Base-by-base conservation (phyloP, 1,140 invertebrate species). In the Diorhabda carinulata region DNA sequence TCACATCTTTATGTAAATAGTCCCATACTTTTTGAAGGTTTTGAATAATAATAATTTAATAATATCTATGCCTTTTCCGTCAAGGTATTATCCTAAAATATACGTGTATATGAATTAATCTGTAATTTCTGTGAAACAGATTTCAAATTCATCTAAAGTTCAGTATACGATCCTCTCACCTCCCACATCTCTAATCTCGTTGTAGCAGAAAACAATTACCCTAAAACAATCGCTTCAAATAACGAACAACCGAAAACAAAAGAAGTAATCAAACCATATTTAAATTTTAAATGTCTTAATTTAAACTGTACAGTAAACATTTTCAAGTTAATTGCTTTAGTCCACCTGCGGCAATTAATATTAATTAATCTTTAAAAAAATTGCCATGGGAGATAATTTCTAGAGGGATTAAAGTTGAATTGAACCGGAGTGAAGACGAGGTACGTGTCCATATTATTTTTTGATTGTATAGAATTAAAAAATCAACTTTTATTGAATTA, bases 201-300 rank as follows among this genome's bases (percentile, higher is more conserved):
- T 8, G 6, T n/a, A 52, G 47, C 47, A 52, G 47, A 52, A 52
- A 52, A 52, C 47, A 64, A 64, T 25, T 52, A 64, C 43, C 40
- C 62, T 52, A 43, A 43, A 64, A 47, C 47, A 68, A 72, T 59
- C 73, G 72, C 66, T 64, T 70, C 72, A 72, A 74, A 74, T 74
- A 74, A 74, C 65, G 68, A 70, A 74, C 69, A 73, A 73, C 69
- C 72, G 70, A 73, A 75, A 76, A 77, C 76, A 76, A 77, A 77
- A 76, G 74, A 73, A 77, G 74, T 73, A 76, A 76, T 75, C 74
- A 75, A 73, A 74, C 73, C 73, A 77, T 78, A 78, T 78, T 78
- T 78, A 77, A 77, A 78, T 73, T 77, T 78, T 78, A 78, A 78
- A 78, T 78, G 72, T 75, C 71, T 77, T 74, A 73, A 78, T 78